Evolutionary conservation across 2,797 vertebrate genomes (phyloP).

Genomic region (Dendrocincla fuliginosa): DNA sequence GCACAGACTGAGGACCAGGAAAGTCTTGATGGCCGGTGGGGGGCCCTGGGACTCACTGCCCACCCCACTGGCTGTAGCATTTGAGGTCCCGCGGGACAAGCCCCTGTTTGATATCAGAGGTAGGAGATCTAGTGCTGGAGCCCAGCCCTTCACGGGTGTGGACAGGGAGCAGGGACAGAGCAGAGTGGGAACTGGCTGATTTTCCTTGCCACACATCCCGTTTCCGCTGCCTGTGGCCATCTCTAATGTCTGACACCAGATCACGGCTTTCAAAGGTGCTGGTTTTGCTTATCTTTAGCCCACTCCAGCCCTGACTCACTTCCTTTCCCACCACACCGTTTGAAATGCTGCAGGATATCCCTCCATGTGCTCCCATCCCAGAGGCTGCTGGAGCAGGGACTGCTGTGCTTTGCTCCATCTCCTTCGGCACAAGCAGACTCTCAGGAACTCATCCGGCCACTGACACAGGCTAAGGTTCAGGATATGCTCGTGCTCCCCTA

Average conservation of each 20-base stretch:
- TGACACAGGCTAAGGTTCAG: neutral
- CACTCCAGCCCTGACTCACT: slow-evolving; percentile 40
- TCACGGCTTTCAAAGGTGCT: neutral
- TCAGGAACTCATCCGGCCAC: neutral
- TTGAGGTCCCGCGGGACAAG: rapidly evolving
- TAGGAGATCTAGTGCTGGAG: neutral
- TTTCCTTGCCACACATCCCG: neutral
- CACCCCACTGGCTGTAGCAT: rapidly evolving
- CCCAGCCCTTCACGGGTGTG: rapidly evolving
- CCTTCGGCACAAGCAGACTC: neutral
- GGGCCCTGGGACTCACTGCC: rapidly evolving
- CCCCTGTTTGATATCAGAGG: rapidly evolving
- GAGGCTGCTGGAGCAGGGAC: neutral
- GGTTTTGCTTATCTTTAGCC: neutral
- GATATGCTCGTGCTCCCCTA: neutral
- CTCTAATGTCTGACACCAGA: neutral
- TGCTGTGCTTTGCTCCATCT: neutral
- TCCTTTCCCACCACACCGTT: slow-evolving; percentile 25
- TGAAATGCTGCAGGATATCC: neutral
- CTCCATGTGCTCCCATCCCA: neutral
- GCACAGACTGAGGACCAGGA: neutral
- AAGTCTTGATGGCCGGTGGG: rapidly evolving
- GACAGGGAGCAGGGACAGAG: neutral
- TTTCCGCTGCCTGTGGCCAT: neutral
- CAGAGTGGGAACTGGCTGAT: neutral